Conservation (phyloP, 92 coral and sea anemone species). For the Epizoanthus stellaris region DNA sequence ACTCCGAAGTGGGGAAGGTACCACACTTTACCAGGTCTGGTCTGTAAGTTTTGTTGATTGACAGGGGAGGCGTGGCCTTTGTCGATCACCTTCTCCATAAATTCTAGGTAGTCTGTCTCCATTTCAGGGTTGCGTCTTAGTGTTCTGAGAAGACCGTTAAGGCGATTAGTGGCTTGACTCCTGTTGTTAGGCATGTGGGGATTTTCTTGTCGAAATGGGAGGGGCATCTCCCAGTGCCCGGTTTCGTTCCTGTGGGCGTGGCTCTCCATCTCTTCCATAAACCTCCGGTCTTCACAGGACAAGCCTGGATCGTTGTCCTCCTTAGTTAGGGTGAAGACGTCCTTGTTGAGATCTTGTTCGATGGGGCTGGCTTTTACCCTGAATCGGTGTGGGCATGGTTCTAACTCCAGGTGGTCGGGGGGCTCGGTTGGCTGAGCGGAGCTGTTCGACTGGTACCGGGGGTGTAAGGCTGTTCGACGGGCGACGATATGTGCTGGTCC, state of each 20-base stretch:
- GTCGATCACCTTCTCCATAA: constrained; percentile 9
- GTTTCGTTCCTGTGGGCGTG: constrained; percentile 22
- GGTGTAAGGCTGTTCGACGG: constrained; percentile 10
- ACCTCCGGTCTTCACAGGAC: constrained; percentile 44
- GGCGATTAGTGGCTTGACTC: constrained; percentile 1
- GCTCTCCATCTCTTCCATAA: constrained; percentile 24
- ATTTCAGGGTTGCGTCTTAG: background rate
- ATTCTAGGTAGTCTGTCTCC: constrained; percentile 27
- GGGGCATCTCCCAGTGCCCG: constrained; percentile 46
- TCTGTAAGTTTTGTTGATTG: background rate
- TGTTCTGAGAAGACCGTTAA: background rate
- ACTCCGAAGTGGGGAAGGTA: constrained; percentile 38
- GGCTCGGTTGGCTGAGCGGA: no score
- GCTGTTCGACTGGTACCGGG: no score
- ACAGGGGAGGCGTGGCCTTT: constrained; percentile 35
- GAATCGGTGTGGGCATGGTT: constrained; percentile 45
- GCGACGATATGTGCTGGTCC: constrained; percentile 20
- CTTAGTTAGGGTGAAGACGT: constrained; percentile 36
- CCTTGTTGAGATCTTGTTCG: constrained; percentile 12
- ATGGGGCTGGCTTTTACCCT: constrained; percentile 16
- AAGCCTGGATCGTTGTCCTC: constrained; percentile 49
- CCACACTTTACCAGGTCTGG: constrained; percentile 2
- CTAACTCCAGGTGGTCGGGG: background rate
- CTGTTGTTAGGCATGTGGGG: constrained; percentile 35
- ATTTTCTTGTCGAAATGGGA: constrained; percentile 41